Base-by-base conservation (phyloP, 2,888 invertebrate species). In the Didymodactylos carnosus region DNA sequence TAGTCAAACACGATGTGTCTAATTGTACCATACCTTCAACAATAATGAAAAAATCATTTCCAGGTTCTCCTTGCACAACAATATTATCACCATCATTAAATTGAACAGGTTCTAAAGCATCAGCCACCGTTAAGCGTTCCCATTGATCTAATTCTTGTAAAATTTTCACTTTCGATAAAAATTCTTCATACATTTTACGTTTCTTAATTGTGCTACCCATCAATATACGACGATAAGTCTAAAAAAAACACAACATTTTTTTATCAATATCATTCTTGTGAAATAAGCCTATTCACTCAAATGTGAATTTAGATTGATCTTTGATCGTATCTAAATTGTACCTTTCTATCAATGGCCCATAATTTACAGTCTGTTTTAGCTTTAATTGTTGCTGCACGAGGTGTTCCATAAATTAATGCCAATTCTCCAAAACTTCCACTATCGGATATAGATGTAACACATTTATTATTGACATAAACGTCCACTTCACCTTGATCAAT, bases 11-110 rank as follows among this genome's bases (percentile, higher is more conserved):
- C n/a, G n/a, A n/a, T n/a, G n/a, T n/a, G n/a, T n/a, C n/a, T n/a
- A n/a, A n/a, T n/a, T 76, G 53, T 40, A 72, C 14, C 29, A 46
- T 29, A 72, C 40, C 49, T 46, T 74, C 98, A 73, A 94, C 90
- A 80, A 98, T 98, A 77, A 98, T 98, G 84, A 94, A 98, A 86
- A 98, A 99, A 84, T 98, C 97, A 83, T 99, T 95, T 39, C 98
- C 98, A 1, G 93, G 92, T 83, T 97, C 95, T 40, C 95, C 97
- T 84, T 99, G 98, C 78, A 91, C 88, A n/a, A 99, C 97, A 82
- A 98, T 94, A 77, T 91, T 92, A 82, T 94, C 92, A 35, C 91
- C 91, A 81, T 94, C 92, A 77, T 91, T 92, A 81, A 89, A 94
- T 75, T 91, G 89, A 76, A 92, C 93, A 0, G 94, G 91, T 84